Evolutionary conservation across 1,140 invertebrate species (phyloP).

Genomic region (Cyphomyrmex costatus): DNA sequence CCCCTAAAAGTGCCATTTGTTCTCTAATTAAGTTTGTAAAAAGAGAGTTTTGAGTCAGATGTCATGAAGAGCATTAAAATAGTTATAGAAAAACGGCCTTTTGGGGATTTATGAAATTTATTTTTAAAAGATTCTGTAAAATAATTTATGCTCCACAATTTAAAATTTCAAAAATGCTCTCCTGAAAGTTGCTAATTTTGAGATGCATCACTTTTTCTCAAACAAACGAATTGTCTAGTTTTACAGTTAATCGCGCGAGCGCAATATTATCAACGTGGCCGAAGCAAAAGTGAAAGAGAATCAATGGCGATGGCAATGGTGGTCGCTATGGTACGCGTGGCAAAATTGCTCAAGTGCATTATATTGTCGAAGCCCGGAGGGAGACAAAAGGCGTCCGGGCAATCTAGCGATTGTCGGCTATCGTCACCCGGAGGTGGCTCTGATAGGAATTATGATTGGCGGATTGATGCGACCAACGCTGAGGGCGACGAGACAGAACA

Average conservation of each 20-base stretch:
- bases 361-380: slow-evolving; percentile 53
- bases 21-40: too few relatives aligned
- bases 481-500: slow-evolving; percentile 43
- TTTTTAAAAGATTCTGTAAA: too few relatives aligned
- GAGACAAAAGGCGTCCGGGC: slow-evolving; percentile 84
- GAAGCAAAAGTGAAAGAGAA: not conserved
- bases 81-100: too few relatives aligned
- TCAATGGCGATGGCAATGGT: not conserved
- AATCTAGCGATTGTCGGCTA: slow-evolving; percentile 83
- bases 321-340: slow-evolving; percentile 63
- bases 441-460: slow-evolving; percentile 87
- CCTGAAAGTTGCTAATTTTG: too few relatives aligned
- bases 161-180: too few relatives aligned
- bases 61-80: too few relatives aligned
- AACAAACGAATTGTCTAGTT: not conserved
- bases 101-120: too few relatives aligned
- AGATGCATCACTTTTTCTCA: too few relatives aligned
- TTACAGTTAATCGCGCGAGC: not conserved
- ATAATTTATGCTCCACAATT: too few relatives aligned
- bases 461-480: slow-evolving; percentile 80
- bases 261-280: not conserved
- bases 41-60: too few relatives aligned
- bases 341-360: slow-evolving; percentile 71
- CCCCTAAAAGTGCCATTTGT: too few relatives aligned
- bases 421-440: slow-evolving; percentile 87